These are phyloP conservation scores for Phoenoteleia sp. DNA, from an alignment of 2,888 invertebrate genomes.

Conservation along the genomic window DNA sequence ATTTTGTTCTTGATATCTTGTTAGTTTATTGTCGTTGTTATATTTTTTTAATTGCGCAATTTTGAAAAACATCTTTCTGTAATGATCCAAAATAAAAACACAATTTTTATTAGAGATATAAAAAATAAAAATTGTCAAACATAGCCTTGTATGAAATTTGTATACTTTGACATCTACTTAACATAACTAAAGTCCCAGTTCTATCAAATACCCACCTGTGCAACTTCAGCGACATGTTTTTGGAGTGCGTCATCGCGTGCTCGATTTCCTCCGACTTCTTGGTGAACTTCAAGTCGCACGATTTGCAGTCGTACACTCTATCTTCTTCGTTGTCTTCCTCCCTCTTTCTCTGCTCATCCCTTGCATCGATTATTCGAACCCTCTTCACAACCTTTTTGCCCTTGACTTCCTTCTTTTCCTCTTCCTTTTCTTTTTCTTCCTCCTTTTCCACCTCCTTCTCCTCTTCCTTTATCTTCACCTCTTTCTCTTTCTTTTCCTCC, in stretches of 20 bases:
- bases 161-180: no score
- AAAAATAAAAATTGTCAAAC: no score
- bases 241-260: conserved; percentile 82
- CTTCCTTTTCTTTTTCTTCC: conserved; percentile 1
- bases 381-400: conserved; percentile 8
- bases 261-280: conserved; percentile 77
- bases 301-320: conserved; percentile 71
- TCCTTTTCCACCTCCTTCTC: conserved; percentile 25
- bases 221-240: conserved; percentile 79
- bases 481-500: not conserved
- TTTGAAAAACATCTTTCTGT: no score
- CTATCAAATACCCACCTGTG: conserved; percentile 66
- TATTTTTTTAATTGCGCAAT: no score
- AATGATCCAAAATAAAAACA: no score
- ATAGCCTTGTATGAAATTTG: no score
- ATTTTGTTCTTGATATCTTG: no score
- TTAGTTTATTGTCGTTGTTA: no score
- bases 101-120: no score
- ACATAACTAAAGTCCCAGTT: no score
- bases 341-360: conserved; percentile 2
- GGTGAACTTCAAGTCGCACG: conserved; percentile 78
- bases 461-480: not conserved
- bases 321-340: conserved; percentile 7
- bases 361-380: conserved; percentile 1
- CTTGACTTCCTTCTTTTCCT: conserved; percentile 14